Evolutionary conservation across 2,888 invertebrate genomes (phyloP).

Genomic region (Leptinotarsa peninsularis): DNA sequence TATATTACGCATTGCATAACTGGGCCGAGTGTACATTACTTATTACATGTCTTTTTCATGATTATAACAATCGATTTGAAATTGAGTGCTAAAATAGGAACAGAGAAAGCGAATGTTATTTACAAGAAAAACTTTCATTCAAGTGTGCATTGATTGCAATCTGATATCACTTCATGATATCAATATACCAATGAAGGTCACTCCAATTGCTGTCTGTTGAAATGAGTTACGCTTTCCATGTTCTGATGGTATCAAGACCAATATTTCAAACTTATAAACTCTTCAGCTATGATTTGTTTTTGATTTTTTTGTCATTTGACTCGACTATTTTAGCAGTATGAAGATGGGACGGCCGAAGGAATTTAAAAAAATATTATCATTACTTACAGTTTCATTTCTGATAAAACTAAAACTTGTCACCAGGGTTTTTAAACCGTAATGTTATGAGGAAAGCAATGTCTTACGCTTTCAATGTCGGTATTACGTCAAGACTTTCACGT

Average conservation of each 20-base stretch:
- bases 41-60: too few species aligned
- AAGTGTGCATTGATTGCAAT: neutral
- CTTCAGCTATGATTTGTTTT: too few species aligned
- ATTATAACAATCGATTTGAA: neutral
- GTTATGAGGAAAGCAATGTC: neutral
- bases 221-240: too few species aligned
- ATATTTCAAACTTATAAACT: too few species aligned
- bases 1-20: neutral
- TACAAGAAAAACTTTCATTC: neutral
- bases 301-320: too few species aligned
- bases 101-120: neutral
- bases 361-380: too few species aligned
- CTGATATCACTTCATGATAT: neutral
- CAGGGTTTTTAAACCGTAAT: neutral
- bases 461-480: constrained; percentile 15
- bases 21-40: too few species aligned
- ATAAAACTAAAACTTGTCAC: constrained; percentile 2
- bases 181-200: neutral
- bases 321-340: too few species aligned
- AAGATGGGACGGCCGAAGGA: too few species aligned
- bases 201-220: too few species aligned
- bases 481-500: constrained; percentile 17
- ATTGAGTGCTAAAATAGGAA: neutral
- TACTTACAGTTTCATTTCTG: constrained; percentile 20
- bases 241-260: too few species aligned